Evolutionary conservation across 2,888 invertebrate genomes (phyloP).

Genomic region (Pheosia gnoma): DNA sequence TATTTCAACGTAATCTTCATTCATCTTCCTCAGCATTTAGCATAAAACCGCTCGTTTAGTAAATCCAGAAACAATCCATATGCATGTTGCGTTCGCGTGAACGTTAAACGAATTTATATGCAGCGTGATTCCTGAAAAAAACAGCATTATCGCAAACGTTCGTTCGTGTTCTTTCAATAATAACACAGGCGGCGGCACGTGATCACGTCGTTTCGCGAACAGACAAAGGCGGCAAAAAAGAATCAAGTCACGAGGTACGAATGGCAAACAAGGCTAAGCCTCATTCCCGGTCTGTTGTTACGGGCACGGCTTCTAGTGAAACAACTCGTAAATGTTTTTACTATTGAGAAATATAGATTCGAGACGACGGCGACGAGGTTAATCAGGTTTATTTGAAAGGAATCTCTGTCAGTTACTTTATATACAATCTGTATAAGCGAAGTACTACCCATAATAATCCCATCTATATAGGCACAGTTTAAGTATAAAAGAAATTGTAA

Average conservation of each 20-base stretch:
- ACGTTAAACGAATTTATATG: neutral
- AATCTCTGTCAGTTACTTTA: too few species aligned
- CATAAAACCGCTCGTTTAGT: neutral
- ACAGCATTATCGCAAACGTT: neutral
- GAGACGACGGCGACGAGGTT: neutral
- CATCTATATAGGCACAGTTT: too few species aligned
- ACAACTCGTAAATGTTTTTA: neutral
- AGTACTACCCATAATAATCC: too few species aligned
- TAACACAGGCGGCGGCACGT: conserved; percentile 1
- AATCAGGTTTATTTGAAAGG: neutral
- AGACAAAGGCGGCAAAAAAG: conserved; percentile 3
- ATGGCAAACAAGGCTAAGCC: conserved; percentile 1
- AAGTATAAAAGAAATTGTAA: too few species aligned
- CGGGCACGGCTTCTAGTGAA: neutral
- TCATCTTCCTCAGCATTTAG: too few species aligned
- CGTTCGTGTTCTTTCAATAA: conserved; percentile 1
- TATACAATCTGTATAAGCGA: too few species aligned
- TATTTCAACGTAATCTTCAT: too few species aligned
- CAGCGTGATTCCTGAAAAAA: neutral
- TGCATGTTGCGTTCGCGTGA: neutral
- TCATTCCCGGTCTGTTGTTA: neutral
- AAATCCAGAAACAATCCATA: neutral
- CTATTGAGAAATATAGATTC: neutral
- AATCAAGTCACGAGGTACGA: conserved; percentile 3
- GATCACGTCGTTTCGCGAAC: neutral